Evolutionary conservation across 2,888 invertebrate genomes (phyloP).

Genomic region (Epiperipatus broadwayi): DNA sequence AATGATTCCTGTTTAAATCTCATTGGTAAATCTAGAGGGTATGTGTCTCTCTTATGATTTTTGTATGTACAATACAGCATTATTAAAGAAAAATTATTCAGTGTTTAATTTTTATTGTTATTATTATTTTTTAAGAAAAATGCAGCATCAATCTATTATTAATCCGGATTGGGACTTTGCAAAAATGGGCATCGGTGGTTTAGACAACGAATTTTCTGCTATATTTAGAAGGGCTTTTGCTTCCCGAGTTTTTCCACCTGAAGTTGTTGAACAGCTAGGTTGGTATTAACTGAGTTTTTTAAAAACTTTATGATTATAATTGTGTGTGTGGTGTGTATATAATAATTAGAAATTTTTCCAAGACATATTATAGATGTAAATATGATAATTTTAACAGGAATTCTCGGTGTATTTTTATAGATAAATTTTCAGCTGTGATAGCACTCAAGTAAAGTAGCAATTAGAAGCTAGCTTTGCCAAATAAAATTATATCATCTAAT

Average conservation of each 20-base stretch:
- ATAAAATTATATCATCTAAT: too few relatives aligned
- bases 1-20: conserved; percentile 75
- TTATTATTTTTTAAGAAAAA: conserved; percentile 35
- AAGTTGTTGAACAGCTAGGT: conserved; percentile 86
- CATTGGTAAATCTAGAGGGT: conserved; percentile 46
- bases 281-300: conserved; percentile 18
- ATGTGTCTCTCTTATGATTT: conserved; percentile 14
- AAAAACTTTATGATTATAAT: conserved; percentile 6
- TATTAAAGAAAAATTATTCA: background rate
- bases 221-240: conserved; percentile 97
- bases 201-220: conserved; percentile 91
- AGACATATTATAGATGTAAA: too few relatives aligned
- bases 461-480: too few relatives aligned
- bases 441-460: too few relatives aligned
- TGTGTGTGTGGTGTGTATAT: too few relatives aligned
- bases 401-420: background rate
- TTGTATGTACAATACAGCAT: background rate
- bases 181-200: conserved; percentile 97
- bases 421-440: too few relatives aligned
- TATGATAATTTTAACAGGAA: too few relatives aligned
- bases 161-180: conserved; percentile 99
- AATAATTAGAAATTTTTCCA: too few relatives aligned
- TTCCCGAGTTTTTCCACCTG: conserved; percentile 91
- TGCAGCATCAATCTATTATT: conserved; percentile 70
- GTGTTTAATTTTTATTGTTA: background rate